phyloP scores from a whole-genome alignment of 2,113 vertebrate genomes.

The Chitala chitala region DNA sequence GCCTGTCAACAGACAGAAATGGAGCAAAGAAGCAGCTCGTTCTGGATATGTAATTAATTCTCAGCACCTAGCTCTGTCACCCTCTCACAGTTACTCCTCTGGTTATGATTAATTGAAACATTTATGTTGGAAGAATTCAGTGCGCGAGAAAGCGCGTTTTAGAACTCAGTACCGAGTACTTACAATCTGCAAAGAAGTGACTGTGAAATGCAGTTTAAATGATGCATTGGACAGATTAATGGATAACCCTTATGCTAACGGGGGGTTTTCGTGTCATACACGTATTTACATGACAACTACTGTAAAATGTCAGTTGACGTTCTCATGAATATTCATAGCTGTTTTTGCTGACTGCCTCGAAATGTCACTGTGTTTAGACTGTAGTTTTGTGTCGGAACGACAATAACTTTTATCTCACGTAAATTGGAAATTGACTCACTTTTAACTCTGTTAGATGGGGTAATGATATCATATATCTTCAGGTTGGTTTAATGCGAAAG shows the following conservation, averaged over 20 bases:
- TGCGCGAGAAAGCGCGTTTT: not conserved
- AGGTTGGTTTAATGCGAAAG: not conserved
- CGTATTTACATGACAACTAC: no score
- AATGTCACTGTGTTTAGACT: no score
- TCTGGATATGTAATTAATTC: not conserved
- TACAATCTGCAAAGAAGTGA: not conserved
- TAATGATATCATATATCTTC: not conserved
- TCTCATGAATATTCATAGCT: no score
- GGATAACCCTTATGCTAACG: not conserved
- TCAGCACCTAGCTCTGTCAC: not conserved
- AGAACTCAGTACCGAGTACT: not conserved
- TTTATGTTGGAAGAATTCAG: conserved; percentile 1
- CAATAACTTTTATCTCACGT: no score
- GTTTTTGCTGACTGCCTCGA: no score
- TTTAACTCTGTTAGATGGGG: not conserved
- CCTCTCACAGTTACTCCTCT: conserved; percentile 8
- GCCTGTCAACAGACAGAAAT: conserved; percentile 16
- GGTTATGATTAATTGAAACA: conserved; percentile 23
- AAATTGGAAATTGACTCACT: no score
- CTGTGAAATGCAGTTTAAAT: not conserved
- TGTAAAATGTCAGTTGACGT: no score
- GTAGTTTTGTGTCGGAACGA: no score
- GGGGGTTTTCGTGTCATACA: no score
- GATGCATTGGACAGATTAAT: not conserved
- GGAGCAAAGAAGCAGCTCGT: not conserved